A percentile compares a stretch with the other conserved stretches of the same genome.
phyloP scores from a whole-genome alignment of 1,140 invertebrate genomes.

The Helicoverpa armigera region DNA sequence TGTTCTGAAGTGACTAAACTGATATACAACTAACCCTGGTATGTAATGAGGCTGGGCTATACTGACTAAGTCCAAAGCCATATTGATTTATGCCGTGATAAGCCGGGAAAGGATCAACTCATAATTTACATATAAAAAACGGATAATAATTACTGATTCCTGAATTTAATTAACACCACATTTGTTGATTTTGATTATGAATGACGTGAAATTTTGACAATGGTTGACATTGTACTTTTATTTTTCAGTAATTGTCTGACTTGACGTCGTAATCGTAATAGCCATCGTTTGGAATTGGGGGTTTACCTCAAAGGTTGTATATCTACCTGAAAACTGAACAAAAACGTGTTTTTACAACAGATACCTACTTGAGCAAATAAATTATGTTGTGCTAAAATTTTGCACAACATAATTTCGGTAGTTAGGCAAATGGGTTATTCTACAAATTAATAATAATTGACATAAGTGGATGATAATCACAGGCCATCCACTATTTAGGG shows the following conservation, averaged over 20 bases:
- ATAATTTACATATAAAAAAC: constrained; percentile 66
- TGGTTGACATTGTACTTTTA: constrained; percentile 12
- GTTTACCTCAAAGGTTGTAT: background rate
- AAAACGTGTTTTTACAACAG: too few relatives aligned
- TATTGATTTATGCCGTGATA: constrained; percentile 53
- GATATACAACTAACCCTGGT: constrained; percentile 69
- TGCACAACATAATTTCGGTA: too few relatives aligned
- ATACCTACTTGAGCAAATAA: too few relatives aligned
- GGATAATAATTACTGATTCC: constrained; percentile 36
- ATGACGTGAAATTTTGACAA: constrained; percentile 42
- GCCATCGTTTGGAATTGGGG: background rate
- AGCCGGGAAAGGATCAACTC: constrained; percentile 57
- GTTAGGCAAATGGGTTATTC: too few relatives aligned
- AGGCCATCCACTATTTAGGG: too few relatives aligned
- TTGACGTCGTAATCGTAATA: background rate
- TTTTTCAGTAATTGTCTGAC: background rate
- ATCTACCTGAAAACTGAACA: background rate
- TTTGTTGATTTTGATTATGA: constrained; percentile 55
- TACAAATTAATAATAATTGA: too few relatives aligned
- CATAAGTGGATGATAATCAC: too few relatives aligned
- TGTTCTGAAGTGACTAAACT: too few relatives aligned
- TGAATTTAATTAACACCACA: constrained; percentile 35
- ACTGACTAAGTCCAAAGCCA: constrained; percentile 82
- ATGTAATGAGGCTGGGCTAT: constrained; percentile 83
- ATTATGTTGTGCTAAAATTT: too few relatives aligned